These are phyloP conservation scores for Platycercus adscitus DNA, from an alignment of 2,113 vertebrate species.

Conservation along the genomic window DNA sequence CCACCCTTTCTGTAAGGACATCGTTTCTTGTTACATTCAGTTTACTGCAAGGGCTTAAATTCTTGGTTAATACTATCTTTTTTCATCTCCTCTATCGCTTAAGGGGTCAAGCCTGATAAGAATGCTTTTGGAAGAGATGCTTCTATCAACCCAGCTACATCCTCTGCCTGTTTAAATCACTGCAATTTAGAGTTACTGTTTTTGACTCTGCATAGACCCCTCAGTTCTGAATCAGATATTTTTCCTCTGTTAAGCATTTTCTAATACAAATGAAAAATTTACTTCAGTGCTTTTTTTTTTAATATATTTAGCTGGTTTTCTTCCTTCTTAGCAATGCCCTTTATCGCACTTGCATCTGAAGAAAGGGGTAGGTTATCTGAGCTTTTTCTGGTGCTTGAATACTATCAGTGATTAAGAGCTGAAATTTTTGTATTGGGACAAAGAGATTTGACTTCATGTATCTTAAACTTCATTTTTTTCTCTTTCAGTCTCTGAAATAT, in stretches of 20 bases:
- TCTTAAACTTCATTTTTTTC: neutral
- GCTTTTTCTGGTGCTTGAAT: neutral
- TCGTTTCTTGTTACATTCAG: neutral
- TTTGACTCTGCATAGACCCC: rapidly evolving
- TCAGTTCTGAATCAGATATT: neutral
- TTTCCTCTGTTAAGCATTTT: neutral
- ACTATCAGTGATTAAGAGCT: neutral
- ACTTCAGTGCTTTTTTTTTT: neutral
- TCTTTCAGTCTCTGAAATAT: neutral
- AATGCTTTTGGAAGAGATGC: neutral
- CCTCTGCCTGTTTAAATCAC: neutral
- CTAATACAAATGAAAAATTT: neutral
- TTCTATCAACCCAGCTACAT: neutral
- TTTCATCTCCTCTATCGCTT: neutral
- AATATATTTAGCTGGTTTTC: neutral
- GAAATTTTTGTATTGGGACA: neutral
- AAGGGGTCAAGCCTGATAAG: neutral
- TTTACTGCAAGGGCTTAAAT: neutral
- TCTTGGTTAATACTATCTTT: neutral
- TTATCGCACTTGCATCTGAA: neutral
- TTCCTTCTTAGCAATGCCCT: neutral
- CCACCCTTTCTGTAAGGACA: neutral
- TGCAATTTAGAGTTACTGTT: neutral
- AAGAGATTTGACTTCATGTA: neutral
- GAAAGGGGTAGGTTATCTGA: neutral